A percentile compares a stretch with the other conserved stretches of the same genome.
Evolutionary conservation across 2,797 vertebrate species (phyloP).

Genomic region (Megalops cyprinoides): DNA sequence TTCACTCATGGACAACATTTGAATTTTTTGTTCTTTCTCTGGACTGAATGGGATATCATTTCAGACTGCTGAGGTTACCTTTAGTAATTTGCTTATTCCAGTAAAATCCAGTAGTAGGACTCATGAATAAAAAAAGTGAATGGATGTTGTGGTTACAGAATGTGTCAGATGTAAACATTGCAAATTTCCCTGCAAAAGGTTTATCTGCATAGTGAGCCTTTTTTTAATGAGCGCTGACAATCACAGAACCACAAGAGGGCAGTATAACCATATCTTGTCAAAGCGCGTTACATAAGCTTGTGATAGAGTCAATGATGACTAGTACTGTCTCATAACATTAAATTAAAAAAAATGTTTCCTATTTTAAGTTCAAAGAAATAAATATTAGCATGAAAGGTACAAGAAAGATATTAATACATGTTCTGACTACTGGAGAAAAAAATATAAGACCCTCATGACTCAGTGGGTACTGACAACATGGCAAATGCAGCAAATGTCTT

Average conservation of each 20-base stretch:
- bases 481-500: conserved; percentile 17
- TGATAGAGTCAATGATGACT: conserved; percentile 39
- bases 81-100: background rate
- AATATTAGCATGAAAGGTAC: conserved; percentile 18
- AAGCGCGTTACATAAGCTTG: conserved; percentile 45
- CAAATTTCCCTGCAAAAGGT: background rate
- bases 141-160: background rate
- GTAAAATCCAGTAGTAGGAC: background rate
- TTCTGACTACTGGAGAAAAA: background rate
- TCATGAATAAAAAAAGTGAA: background rate
- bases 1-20: too few relatives aligned
- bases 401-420: background rate
- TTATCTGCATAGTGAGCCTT: background rate
- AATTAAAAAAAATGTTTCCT: background rate
- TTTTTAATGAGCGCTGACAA: background rate
- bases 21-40: too few relatives aligned
- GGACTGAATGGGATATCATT: too few relatives aligned
- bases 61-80: too few relatives aligned
- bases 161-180: background rate
- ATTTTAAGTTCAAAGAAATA: conserved; percentile 17
- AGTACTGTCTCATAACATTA: conserved; percentile 6
- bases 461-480: background rate
- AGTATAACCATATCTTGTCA: conserved; percentile 28
- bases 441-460: background rate
- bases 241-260: conserved; percentile 47